Conservation (phyloP, 1,140 invertebrate species). For the Cotesia vestalis region DNA sequence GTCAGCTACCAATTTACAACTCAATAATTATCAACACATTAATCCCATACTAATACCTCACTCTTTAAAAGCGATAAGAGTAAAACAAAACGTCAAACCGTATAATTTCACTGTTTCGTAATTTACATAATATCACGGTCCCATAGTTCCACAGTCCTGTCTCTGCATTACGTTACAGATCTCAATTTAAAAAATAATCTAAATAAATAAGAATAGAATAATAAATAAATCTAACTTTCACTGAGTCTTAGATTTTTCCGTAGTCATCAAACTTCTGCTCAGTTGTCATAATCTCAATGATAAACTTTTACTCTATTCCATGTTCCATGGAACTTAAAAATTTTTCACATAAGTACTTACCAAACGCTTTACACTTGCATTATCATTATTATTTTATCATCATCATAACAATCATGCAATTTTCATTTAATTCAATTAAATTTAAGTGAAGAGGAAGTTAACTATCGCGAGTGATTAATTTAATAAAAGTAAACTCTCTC, state of each 20-base stretch:
- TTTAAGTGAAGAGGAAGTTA: not conserved
- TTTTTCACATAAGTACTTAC: no score
- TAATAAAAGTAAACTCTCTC: not conserved
- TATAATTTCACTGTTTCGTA: slow-evolving; percentile 5
- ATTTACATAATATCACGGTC: slow-evolving; percentile 32
- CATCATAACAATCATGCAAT: no score
- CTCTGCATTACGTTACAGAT: slow-evolving; percentile 1
- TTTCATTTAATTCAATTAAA: no score
- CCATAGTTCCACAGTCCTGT: slow-evolving; percentile 14
- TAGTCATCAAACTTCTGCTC: no score
- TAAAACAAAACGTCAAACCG: not conserved
- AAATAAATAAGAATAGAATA: not conserved
- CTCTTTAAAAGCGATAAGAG: not conserved
- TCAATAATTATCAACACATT: no score
- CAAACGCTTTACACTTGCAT: no score
- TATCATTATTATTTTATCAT: no score
- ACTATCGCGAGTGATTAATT: not conserved
- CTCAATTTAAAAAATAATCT: slow-evolving; percentile 1
- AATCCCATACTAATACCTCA: no score
- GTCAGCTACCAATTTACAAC: no score
- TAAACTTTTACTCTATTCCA: no score
- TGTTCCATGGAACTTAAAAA: no score
- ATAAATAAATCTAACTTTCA: slow-evolving; percentile 17
- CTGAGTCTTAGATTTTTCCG: slow-evolving; percentile 1
- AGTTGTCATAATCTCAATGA: no score